Percentiles rank a stretch among this genome's conserved stretches.
Evolutionary conservation across 2,888 invertebrate genomes (phyloP).

Genomic region (Itoplectis maculator): DNA sequence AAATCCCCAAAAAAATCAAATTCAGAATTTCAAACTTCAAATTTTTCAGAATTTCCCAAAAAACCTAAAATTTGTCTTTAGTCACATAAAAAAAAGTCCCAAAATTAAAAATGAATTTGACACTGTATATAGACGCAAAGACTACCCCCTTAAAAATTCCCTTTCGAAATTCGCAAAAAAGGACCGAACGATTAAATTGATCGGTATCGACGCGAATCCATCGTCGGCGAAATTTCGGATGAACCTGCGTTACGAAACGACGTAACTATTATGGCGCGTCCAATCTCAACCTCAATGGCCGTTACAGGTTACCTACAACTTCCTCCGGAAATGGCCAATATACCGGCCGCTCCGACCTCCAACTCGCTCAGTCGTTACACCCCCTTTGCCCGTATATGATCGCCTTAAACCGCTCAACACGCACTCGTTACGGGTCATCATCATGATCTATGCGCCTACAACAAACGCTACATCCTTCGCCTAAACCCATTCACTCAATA

Average conservation of each 20-base stretch:
- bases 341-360: slow-evolving; percentile 82
- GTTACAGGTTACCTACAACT: slow-evolving; percentile 83
- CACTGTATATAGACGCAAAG: no score
- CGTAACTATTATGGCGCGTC: slow-evolving; percentile 78
- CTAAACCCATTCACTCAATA: slow-evolving; percentile 69
- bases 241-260: slow-evolving; percentile 78
- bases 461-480: slow-evolving; percentile 79
- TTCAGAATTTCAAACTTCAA: no score
- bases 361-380: slow-evolving; percentile 79
- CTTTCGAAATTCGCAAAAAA: not conserved
- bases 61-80: no score
- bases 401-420: slow-evolving; percentile 77
- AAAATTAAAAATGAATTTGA: no score
- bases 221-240: slow-evolving; percentile 68
- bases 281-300: slow-evolving; percentile 81
- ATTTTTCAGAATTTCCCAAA: no score
- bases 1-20: no score
- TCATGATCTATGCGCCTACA: slow-evolving; percentile 80
- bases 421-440: slow-evolving; percentile 79
- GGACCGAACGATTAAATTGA: no score
- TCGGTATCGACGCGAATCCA: slow-evolving; percentile 15
- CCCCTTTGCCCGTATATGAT: slow-evolving; percentile 78
- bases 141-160: no score
- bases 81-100: no score
- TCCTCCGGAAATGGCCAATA: slow-evolving; percentile 84